Evolutionary conservation across 2,888 invertebrate genomes (phyloP).

Genomic region (Lasioglossum villosulum): DNA sequence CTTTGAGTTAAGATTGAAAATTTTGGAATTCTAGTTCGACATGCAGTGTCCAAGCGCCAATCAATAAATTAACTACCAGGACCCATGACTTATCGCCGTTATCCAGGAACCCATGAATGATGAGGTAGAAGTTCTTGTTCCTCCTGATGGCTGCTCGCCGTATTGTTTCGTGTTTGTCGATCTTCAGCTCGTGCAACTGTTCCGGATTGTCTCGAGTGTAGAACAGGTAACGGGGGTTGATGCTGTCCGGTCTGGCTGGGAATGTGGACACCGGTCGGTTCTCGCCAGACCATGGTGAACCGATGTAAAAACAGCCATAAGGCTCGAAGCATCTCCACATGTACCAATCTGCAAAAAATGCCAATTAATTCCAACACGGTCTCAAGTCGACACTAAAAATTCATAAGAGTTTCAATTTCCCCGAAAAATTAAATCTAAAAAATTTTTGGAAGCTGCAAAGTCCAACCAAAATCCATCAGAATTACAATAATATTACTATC

Average conservation of each 20-base stretch:
- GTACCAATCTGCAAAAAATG: conserved; percentile 77
- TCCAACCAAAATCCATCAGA: not conserved
- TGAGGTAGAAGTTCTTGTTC: conserved; percentile 89
- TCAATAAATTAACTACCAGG: conserved; percentile 80
- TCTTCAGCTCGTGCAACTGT: conserved; percentile 87
- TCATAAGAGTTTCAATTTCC: not conserved
- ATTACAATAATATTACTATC: too few relatives aligned
- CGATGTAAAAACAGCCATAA: conserved; percentile 93
- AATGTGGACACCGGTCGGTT: conserved; percentile 92
- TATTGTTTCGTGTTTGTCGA: conserved; percentile 89
- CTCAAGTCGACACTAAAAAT: not conserved
- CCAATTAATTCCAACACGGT: not conserved
- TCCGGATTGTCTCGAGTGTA: conserved; percentile 86
- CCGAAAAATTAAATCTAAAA: not conserved
- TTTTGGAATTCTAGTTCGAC: not conserved
- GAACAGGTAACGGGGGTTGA: conserved; percentile 87
- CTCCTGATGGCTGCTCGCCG: conserved; percentile 87
- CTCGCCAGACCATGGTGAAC: conserved; percentile 91
- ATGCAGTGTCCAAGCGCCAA: not conserved
- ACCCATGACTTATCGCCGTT: conserved; percentile 93
- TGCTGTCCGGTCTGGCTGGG: conserved; percentile 89
- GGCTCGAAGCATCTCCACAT: conserved; percentile 90
- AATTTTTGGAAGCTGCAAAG: not conserved
- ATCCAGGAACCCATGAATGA: conserved; percentile 95
- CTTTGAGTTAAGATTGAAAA: not conserved